Conservation (phyloP, 2,113 vertebrate species). For the Noturus placidus region DNA sequence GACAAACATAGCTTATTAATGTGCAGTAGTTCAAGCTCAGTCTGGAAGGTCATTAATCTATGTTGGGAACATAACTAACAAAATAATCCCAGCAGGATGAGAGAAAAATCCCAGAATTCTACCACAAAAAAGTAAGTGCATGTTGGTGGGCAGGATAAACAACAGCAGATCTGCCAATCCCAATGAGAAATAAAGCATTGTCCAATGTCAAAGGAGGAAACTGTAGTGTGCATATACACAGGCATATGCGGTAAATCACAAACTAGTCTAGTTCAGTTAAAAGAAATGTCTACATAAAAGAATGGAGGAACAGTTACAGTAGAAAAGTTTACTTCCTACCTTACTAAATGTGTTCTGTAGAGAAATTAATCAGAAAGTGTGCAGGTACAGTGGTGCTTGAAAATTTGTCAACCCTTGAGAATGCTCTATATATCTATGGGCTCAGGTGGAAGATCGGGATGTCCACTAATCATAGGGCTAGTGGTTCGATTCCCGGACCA, state of each 20-base stretch:
- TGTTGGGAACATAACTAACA: background rate
- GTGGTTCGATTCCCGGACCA: too few relatives aligned
- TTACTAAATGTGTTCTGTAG: background rate
- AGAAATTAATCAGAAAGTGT: background rate
- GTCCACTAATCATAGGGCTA: too few relatives aligned
- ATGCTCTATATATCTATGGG: too few relatives aligned
- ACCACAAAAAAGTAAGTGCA: background rate
- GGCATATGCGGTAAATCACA: background rate
- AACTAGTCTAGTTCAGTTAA: background rate
- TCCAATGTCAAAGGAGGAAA: background rate
- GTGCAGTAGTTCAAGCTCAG: background rate
- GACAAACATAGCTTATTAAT: slow-evolving; percentile 25
- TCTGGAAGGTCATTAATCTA: background rate
- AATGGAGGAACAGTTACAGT: background rate
- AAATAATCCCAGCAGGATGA: background rate
- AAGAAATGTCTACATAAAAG: background rate
- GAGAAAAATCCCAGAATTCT: background rate
- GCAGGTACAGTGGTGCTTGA: too few relatives aligned
- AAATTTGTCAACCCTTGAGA: too few relatives aligned
- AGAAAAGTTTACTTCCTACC: background rate
- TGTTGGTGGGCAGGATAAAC: background rate
- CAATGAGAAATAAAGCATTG: too few relatives aligned
- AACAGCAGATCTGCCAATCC: background rate
- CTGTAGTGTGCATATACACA: background rate
- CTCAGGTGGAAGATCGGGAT: too few relatives aligned